phyloP scores from a whole-genome alignment of 2,797 vertebrate species.

The Rhynchonycteris naso region DNA sequence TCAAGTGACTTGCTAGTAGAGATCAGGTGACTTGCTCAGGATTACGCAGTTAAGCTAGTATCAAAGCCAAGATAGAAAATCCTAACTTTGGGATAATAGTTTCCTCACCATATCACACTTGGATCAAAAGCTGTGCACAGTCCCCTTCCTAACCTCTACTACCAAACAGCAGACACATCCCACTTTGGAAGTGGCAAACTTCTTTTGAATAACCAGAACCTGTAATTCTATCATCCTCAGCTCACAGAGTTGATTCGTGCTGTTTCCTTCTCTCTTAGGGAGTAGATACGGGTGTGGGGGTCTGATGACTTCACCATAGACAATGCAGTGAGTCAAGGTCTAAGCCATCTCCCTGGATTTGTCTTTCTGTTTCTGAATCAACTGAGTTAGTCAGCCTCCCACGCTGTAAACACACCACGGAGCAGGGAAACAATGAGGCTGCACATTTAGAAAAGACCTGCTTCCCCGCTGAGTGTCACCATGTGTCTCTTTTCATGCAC shows the following conservation, averaged over 20 bases:
- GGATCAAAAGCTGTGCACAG: background rate
- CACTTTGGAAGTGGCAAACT: background rate
- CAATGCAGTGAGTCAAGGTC: conserved; percentile 7
- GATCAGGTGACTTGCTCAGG: background rate
- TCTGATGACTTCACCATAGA: background rate
- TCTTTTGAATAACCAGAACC: background rate
- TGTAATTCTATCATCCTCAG: background rate
- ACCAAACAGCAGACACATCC: background rate
- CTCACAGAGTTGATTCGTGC: background rate
- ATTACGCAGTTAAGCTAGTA: background rate
- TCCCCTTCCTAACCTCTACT: background rate
- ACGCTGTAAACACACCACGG: conserved; percentile 30
- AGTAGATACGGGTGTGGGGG: background rate
- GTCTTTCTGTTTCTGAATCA: conserved; percentile 62
- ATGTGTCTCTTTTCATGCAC: background rate
- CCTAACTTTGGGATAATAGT: background rate
- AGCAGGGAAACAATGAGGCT: conserved; percentile 50
- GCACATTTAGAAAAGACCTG: conserved; percentile 57
- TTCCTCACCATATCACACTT: background rate
- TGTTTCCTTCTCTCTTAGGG: background rate
- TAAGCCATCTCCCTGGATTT: conserved; percentile 7
- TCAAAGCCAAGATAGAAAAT: background rate
- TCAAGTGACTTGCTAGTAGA: background rate
- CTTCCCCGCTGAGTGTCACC: background rate
- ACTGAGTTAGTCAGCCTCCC: conserved; percentile 33